Base-by-base conservation (phyloP, 2,888 invertebrate genomes). In the Bursaphelenchus okinawaensis region DNA sequence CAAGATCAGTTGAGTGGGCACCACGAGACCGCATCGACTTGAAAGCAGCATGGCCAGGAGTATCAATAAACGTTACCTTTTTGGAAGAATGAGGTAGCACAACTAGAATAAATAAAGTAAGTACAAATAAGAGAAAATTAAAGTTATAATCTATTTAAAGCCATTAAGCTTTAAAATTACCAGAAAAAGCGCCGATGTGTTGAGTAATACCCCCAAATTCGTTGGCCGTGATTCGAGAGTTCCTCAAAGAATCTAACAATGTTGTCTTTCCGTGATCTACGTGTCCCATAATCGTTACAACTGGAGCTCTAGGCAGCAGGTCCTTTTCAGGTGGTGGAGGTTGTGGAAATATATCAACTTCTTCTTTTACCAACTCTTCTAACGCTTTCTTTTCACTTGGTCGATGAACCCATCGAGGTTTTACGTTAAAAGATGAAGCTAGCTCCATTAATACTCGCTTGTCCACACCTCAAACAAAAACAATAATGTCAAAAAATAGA, bases 261-360 rank as follows among this genome's bases (percentile, higher is more conserved):
- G 96, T 96, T 2, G 98, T 98, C 87, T 98, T 96, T 4, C 98
- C 98, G 85, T 98, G 98, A 87, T 98, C 98, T 1, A 98, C 95
- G 84, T 99, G 98, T 0, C 98, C 98, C 96, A 98, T 98, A 56
- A 99, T 91, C 6, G 96, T 93, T 0, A 95, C 93, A 0, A 98
- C 91, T 0, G 98, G 93, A 16, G 92, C 90, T 1, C 96, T 87
- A 3, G 88, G 88, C 51, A 88, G 86, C 16, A 92, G 85, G 19
- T 87, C 86, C 55, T 87, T 87, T 4, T 87, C 84, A 16, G 88
- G 83, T 0, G 91, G 87, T 0, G 90, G 88, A 0, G 90, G 89
- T 55, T 23, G 26, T 22, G 61, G 31, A 67, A 68, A 52, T 0
- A 54, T 55, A 51, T 72, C 68, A 16, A 54, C 22, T 23, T 57